These are phyloP conservation scores for Potamilus streckersoni DNA, from an alignment of 1,140 invertebrate genomes.

Conservation along the genomic window DNA sequence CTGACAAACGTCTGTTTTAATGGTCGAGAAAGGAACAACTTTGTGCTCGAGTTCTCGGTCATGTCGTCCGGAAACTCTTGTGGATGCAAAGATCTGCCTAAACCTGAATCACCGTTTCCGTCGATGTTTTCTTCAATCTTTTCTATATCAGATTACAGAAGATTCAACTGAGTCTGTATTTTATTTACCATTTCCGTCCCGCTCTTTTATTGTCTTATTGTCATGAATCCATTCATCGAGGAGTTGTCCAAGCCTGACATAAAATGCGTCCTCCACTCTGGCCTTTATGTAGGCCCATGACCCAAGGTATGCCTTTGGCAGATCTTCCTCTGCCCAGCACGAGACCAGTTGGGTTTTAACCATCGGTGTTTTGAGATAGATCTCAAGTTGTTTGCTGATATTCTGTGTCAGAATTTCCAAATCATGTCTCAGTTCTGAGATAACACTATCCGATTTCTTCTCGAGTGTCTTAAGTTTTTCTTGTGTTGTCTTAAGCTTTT, in stretches of 20 bases:
- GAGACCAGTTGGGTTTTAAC: constrained; percentile 8
- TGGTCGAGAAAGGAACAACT: constrained; percentile 1
- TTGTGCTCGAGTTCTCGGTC: constrained; percentile 9
- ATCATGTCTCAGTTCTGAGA: constrained; percentile 16
- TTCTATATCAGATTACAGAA: constrained; percentile 22
- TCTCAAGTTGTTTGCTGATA: constrained; percentile 5
- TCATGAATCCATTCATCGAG: constrained; percentile 28
- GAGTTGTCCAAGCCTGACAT: constrained; percentile 17
- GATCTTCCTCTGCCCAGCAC: constrained; percentile 1
- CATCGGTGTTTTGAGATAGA: constrained; percentile 4
- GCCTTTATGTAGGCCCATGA: constrained; percentile 26
- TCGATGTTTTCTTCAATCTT: constrained; percentile 6
- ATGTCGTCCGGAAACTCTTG: constrained; percentile 2
- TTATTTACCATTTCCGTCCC: constrained; percentile 6
- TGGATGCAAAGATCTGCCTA: background rate
- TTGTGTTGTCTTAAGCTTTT: constrained; percentile 18
- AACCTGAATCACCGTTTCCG: background rate
- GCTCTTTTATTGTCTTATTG: background rate
- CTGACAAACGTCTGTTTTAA: constrained; percentile 18
- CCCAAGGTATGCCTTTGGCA: constrained; percentile 8
- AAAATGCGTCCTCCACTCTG: constrained; percentile 21
- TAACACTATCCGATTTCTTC: constrained; percentile 25
- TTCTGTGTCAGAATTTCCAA: constrained; percentile 18
- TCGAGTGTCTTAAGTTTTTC: constrained; percentile 36
- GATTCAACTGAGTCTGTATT: constrained; percentile 15